Base-by-base conservation (phyloP, 2,113 vertebrate genomes). In the Fulmarus glacialis region DNA sequence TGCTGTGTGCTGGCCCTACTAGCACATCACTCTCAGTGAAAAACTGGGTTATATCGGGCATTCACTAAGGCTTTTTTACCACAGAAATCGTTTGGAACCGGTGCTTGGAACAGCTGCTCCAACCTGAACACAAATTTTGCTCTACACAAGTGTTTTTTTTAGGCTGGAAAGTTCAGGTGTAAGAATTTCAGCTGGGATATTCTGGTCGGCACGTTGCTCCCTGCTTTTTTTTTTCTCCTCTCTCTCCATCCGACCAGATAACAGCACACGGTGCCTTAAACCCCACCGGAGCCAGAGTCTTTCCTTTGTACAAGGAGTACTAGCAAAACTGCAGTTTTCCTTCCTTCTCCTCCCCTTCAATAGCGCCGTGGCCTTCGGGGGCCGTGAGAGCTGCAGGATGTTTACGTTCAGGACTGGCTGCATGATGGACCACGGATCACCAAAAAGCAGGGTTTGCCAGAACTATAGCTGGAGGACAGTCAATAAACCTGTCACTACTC, bases 331-430 rank as follows among this genome's bases (percentile, higher is more conserved):
- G 34, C 47, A 32, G 29, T 43, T 88, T 94, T 91, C 64, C 70
- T 94, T 95, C 91, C 83, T 89, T 92, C 73, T 93, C 83, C 48
- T 89, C 43, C 60, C 43, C 40, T 94, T 83, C 36, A 72, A 32
- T 9, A 82, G 73, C 0, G 0, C 63, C 8, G 38, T 0, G 3
- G 72, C 83, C 77, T 93, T 83, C 71, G 23, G 32, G 21, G 59
- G 26, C 75, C 10, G 1, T 22, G 38, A 86, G 55, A 75, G 48
- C 36, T 70, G 63, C 80, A 92, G 77, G 93, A 94, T 82, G 73
- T 94, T 96, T 89, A 89, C 13, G 9, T 40, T 60, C 23, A 64
- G 74, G 38, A 72, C 32, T 38, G 82, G 45, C 47, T 78, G 24
- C 60, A 3, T 24, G 42, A 68, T 5, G 21, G 53, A 55, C 64